Evolutionary conservation across 2,797 vertebrate genomes (phyloP), one percentile per base, ranked within the genome.

Genomic region (Oryzias sinensis): DNA sequence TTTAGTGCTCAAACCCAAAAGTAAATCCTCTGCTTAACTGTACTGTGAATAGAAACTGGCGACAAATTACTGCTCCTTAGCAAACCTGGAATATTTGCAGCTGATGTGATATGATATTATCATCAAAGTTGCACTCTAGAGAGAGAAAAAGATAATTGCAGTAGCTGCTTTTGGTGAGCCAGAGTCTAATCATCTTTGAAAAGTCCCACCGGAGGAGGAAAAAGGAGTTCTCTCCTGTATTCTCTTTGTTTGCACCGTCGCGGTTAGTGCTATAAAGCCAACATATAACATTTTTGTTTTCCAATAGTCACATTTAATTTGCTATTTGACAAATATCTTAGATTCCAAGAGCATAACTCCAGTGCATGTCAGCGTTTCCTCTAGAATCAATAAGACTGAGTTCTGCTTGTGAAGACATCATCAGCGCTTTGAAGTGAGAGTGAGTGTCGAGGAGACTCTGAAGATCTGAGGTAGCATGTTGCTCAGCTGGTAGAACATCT

Each of bases 391-490:
- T 43, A 45, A 55, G 9, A 14, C 43, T 15, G 7, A 1, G 56
- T 14, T 37, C 14, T 24, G 20, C 27, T 17, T 22, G 18, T 40
- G 6, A 5, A 4, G 57, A 59, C 91, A 68, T 59, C 91, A 68
- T 59, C 82, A 97, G 84, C 93, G 94, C 84, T 98, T 99, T 55
- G 97, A 98, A 8, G 97, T 98, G 77, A 98, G 90, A 2, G 96
- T 98, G 45, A 98, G 86, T 0, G 97, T 96, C 22, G 97, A 98
- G 11, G 97, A 98, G 13, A 99, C 96, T 3, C 97, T 88, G 91
- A 99, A 99, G 90, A 99, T 99, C 86, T 99, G 96, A 37, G 97
- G 97, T 73, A 99, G 92, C 97, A 99, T 99, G 88, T 93, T 98
- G 86, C 97, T 98, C 76, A 99, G 87, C 44, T 99, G 97, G 89